phyloP scores from a whole-genome alignment of 2,888 invertebrate genomes.

The Phania funesta region DNA sequence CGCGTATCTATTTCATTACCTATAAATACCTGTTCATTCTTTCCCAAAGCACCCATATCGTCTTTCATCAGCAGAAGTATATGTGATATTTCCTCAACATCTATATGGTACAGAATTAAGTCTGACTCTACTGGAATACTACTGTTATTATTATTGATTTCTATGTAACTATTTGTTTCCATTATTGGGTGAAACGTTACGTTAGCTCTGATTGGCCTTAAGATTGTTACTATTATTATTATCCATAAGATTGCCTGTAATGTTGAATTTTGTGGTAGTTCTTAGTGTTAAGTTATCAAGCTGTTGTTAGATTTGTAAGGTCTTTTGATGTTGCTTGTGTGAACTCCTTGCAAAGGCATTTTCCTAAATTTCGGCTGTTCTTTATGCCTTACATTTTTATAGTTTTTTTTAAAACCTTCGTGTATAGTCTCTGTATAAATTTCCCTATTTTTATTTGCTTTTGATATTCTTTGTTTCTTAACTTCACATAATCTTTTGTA shows the following conservation, averaged over 20 bases:
- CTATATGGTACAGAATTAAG: constrained; percentile 14
- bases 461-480: neutral
- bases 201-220: neutral
- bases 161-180: neutral
- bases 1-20: constrained; percentile 8
- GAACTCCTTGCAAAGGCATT: constrained; percentile 14
- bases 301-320: neutral
- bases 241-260: neutral
- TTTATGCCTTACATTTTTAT: constrained; percentile 44
- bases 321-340: constrained; percentile 38
- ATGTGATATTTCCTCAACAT: constrained; percentile 18
- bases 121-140: constrained; percentile 3
- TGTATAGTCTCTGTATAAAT: constrained; percentile 7
- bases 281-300: neutral
- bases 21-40: neutral
- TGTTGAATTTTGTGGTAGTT: neutral
- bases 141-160: neutral
- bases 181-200: neutral
- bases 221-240: neutral
- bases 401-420: constrained; percentile 36
- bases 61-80: neutral
- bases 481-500: neutral
- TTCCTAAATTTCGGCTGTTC: constrained; percentile 55
- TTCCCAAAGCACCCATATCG: neutral
- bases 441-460: constrained; percentile 11